These are phyloP conservation scores for Proisotoma minuta DNA, from an alignment of 2,888 invertebrate genomes.

Conservation along the genomic window DNA sequence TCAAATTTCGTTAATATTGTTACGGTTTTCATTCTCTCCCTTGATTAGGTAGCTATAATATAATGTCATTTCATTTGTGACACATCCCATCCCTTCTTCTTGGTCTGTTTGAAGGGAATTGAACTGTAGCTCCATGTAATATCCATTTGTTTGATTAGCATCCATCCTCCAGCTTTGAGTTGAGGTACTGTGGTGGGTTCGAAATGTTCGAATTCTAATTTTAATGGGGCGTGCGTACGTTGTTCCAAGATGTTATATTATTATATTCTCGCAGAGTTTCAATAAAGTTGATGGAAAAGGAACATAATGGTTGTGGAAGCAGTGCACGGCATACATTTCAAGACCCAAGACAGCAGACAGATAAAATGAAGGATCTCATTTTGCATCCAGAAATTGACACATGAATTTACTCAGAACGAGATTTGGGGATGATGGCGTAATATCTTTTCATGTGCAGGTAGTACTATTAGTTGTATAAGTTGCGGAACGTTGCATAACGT, in stretches of 20 bases:
- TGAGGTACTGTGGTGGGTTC: background rate
- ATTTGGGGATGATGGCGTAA: too few species aligned
- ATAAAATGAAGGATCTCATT: conserved; percentile 3
- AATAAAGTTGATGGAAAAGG: conserved; percentile 2
- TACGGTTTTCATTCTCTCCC: too few species aligned
- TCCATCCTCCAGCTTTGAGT: too few species aligned
- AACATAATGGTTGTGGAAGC: background rate
- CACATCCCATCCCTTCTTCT: background rate
- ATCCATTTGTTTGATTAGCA: conserved; percentile 6
- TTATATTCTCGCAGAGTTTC: background rate
- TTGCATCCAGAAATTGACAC: conserved; percentile 1
- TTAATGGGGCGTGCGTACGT: background rate
- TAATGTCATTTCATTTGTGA: conserved; percentile 2
- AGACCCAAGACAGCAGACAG: background rate
- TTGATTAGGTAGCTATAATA: too few species aligned
- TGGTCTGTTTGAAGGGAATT: conserved; percentile 1
- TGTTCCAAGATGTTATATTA: too few species aligned
- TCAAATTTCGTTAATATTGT: too few species aligned
- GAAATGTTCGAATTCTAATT: conserved; percentile 1
- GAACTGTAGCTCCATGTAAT: background rate
- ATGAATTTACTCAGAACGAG: background rate
- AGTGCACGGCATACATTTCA: conserved; percentile 2
- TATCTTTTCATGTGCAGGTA: too few species aligned
- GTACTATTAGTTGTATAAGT: too few species aligned
- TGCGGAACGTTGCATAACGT: too few species aligned